Percentiles rank a stretch among this genome's conserved stretches.
Conservation (phyloP, 2,113 vertebrate species). For the Scolopax mira region DNA sequence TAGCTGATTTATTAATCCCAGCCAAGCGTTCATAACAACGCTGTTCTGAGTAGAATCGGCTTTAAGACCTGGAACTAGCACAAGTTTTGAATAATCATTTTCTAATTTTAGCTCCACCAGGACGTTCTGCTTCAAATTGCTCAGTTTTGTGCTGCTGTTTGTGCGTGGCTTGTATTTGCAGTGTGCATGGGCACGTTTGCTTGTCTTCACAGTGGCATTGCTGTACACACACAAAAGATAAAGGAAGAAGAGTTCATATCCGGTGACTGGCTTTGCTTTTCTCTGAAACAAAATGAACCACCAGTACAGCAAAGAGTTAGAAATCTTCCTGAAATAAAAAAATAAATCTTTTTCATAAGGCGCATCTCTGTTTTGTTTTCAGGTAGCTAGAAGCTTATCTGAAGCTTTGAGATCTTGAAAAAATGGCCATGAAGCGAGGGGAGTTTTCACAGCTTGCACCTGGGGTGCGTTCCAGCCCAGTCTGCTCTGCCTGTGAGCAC, state of each 20-base stretch:
- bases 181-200: rapidly evolving
- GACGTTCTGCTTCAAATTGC: not conserved
- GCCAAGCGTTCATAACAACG: not conserved
- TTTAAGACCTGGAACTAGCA: slow-evolving; percentile 16
- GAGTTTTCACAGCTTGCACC: not conserved
- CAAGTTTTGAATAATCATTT: slow-evolving; percentile 2
- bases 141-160: not conserved
- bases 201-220: not conserved
- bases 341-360: not conserved
- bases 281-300: not conserved
- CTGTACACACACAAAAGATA: not conserved
- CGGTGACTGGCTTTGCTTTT: not conserved
- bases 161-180: not conserved
- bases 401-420: not conserved
- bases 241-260: not conserved
- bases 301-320: not conserved
- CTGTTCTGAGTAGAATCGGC: not conserved
- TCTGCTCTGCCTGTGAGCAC: not conserved
- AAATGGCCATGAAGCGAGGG: not conserved
- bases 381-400: not conserved
- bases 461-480: not conserved
- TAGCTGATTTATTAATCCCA: slow-evolving; percentile 32
- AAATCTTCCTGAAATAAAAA: not conserved
- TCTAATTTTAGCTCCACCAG: slow-evolving; percentile 25
- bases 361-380: not conserved